Percentiles rank a stretch among this genome's conserved stretches.
phyloP scores from a whole-genome alignment of 2,797 vertebrate genomes.

The Sphaeramia orbicularis region DNA sequence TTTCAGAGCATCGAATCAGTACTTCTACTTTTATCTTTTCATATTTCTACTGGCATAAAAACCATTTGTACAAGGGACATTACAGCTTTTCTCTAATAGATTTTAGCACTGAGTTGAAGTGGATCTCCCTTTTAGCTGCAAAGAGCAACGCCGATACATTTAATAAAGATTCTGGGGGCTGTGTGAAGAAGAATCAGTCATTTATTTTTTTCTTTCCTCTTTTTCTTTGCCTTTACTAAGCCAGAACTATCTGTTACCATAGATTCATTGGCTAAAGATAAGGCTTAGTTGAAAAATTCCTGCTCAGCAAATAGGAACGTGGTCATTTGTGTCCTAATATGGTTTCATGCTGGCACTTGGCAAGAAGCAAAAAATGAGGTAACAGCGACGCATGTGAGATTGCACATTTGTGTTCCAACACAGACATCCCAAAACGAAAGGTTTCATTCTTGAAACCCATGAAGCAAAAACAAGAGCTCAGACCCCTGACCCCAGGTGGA shows the following conservation, averaged over 20 bases:
- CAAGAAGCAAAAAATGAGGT: constrained; percentile 40
- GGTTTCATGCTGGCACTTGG: constrained; percentile 60
- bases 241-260: constrained; percentile 36
- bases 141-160: background rate
- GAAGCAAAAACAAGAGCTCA: constrained; percentile 9
- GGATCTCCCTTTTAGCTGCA: background rate
- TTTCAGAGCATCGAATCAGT: too few relatives aligned
- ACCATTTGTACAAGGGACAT: too few relatives aligned
- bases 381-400: constrained; percentile 36
- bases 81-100: too few relatives aligned
- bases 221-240: background rate
- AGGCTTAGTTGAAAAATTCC: constrained; percentile 63
- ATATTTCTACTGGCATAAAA: too few relatives aligned
- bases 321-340: constrained; percentile 75
- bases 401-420: constrained; percentile 4
- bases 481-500: constrained; percentile 57
- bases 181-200: background rate
- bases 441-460: constrained; percentile 29
- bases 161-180: background rate
- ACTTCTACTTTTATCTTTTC: too few relatives aligned
- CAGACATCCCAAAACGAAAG: constrained; percentile 24
- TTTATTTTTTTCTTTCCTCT: constrained; percentile 11
- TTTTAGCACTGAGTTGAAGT: background rate
- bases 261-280: constrained; percentile 47
- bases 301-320: constrained; percentile 37